Evolutionary conservation across 1,140 invertebrate species (phyloP).

Genomic region (Rhyzopertha dominica): DNA sequence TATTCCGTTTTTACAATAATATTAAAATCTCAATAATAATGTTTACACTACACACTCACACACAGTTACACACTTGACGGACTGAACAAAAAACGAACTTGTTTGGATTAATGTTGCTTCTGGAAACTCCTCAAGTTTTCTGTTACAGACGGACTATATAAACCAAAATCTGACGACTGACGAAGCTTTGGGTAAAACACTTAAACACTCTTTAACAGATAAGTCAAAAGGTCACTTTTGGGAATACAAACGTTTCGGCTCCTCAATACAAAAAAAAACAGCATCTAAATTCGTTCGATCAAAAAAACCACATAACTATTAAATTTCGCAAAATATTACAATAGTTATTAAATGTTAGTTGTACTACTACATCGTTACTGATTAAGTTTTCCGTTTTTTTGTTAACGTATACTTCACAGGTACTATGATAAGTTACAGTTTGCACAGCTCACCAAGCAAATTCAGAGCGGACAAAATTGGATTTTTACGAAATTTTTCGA

Average conservation of each 20-base stretch:
- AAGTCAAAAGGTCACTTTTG: slow-evolving; percentile 43
- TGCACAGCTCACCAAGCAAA: neutral
- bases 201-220: slow-evolving; percentile 22
- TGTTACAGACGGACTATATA: slow-evolving; percentile 1
- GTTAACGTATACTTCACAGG: slow-evolving; percentile 16
- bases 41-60: too few relatives aligned
- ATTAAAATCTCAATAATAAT: neutral
- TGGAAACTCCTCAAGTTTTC: slow-evolving; percentile 13
- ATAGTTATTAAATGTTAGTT: slow-evolving; percentile 38
- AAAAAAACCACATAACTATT: slow-evolving; percentile 33
- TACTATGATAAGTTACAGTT: neutral
- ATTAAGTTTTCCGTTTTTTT: slow-evolving; percentile 26
- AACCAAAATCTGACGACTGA: neutral
- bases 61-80: too few relatives aligned
- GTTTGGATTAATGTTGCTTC: slow-evolving; percentile 22
- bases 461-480: neutral
- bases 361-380: slow-evolving; percentile 17
- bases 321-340: slow-evolving; percentile 19
- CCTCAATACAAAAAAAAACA: slow-evolving; percentile 26
- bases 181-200: slow-evolving; percentile 6
- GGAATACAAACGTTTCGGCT: slow-evolving; percentile 41
- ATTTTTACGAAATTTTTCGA: neutral
- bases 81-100: neutral
- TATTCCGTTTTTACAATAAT: slow-evolving; percentile 4
- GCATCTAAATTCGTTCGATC: slow-evolving; percentile 23